Evolutionary conservation across 2,888 invertebrate genomes (phyloP).

Genomic region (Lepidocyrtoides sp.): DNA sequence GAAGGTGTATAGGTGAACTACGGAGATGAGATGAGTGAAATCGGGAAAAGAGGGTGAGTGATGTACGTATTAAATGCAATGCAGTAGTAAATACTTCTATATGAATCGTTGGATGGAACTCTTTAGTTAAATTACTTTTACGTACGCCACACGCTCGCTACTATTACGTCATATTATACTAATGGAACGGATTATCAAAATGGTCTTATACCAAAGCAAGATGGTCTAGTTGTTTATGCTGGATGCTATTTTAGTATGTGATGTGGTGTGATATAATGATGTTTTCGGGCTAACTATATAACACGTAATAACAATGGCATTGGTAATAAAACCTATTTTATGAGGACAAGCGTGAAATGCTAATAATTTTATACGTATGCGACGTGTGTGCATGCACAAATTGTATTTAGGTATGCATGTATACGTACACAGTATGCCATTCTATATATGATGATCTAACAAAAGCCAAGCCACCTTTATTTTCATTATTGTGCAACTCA

Average conservation of each 20-base stretch:
- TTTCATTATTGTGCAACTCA: constrained; percentile 59
- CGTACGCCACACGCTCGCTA: background rate
- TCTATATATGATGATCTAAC: constrained; percentile 70
- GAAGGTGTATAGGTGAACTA: constrained; percentile 54
- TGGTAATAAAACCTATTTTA: constrained; percentile 80
- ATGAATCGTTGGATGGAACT: background rate
- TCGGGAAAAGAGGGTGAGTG: constrained; percentile 74
- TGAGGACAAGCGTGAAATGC: constrained; percentile 70
- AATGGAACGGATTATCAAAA: constrained; percentile 32
- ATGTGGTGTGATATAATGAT: too few species aligned
- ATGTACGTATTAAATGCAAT: too few species aligned
- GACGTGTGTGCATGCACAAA: background rate
- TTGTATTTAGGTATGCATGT: background rate
- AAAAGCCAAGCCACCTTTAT: constrained; percentile 69
- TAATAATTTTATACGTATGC: constrained; percentile 84
- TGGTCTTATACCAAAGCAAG: background rate
- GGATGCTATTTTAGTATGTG: too few species aligned
- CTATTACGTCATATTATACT: background rate
- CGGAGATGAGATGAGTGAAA: constrained; percentile 15
- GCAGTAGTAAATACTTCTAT: too few species aligned
- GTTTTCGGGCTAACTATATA: background rate
- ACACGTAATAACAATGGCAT: constrained; percentile 46
- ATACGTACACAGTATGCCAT: background rate
- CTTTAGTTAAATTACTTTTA: constrained; percentile 2
- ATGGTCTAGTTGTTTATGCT: too few species aligned